Evolutionary conservation across 2,888 invertebrate genomes (phyloP), one percentile per base, ranked within the genome.

Genomic region (Parnassius glacialis): DNA sequence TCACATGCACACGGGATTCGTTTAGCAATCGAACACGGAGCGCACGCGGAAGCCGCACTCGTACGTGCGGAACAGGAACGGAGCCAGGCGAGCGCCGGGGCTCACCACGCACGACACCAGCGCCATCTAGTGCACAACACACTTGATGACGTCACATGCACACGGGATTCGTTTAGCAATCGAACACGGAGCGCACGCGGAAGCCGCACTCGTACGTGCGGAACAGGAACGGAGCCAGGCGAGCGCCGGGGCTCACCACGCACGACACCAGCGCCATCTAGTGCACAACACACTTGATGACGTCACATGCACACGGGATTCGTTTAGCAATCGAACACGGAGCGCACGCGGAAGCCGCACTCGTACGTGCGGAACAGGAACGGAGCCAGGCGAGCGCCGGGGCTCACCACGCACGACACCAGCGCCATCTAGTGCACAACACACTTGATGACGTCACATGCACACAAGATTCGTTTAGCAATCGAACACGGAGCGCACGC

Each of bases 351-450:
- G 79, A 93, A 94, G 10, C 95, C 95, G 68, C 94, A 92, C 65
- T 94, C 93, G 87, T 98, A 98, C 80, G 97, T 97, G 70, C 98
- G 94, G 87, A 98, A 98, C 68, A 98, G 92, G 84, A 94, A 97
- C 9, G 97, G 95, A 70, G 94, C 92, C 47, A 96, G 93, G 5
- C 93, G 92, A 11, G 93, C 92, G 57, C 95, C 94, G 44, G 78
- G 67, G 86, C 95, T 96, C 65, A 96, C 95, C 59, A 96, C 93
- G 64, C 96, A 95, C 57, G 97, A 96, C 64, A 97, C 94, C 25
- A 95, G 93, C 76, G 95, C 94, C 78, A 97, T 91, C 95, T 96
- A 80, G 5, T 2, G 45, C 11, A 45, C 34, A 34, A 7, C 34
- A 34, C 34, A 34, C 34, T 34, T 34, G 7, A 34, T 34, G 7